A percentile compares a stretch with the other conserved stretches of the same genome.
Evolutionary conservation across 2,888 invertebrate genomes (phyloP).

Genomic region (Rutpela maculata): DNA sequence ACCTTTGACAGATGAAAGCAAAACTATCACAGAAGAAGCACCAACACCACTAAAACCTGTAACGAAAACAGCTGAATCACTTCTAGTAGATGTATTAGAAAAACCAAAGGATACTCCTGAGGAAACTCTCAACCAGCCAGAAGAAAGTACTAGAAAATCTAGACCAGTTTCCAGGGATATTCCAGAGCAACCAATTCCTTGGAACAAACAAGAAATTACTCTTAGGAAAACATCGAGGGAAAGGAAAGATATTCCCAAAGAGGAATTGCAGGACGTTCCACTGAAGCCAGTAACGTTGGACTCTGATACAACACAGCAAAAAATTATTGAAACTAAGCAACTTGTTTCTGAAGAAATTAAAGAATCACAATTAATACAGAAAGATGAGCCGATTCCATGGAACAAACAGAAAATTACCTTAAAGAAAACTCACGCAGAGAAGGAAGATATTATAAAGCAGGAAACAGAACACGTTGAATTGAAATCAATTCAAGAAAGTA

Average conservation of each 20-base stretch:
- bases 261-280: constrained; percentile 30
- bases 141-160: neutral
- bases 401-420: constrained; percentile 76
- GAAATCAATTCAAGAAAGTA: no score
- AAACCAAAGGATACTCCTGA: neutral
- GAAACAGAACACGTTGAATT: no score
- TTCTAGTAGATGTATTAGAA: neutral
- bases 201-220: constrained; percentile 79
- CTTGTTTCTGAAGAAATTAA: no score
- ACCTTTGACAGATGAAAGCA: constrained; percentile 68
- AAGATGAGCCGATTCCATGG: constrained; percentile 57
- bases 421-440: constrained; percentile 61
- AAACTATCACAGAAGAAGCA: constrained; percentile 15
- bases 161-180: neutral
- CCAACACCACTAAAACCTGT: neutral
- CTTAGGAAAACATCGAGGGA: constrained; percentile 73
- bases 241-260: constrained; percentile 69
- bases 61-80: neutral
- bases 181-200: constrained; percentile 74
- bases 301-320: neutral
- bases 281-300: neutral
- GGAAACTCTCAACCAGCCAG: neutral
- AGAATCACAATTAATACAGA: neutral
- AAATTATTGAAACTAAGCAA: neutral
- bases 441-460: no score